Conservation (phyloP, 1,140 invertebrate species). For the Cotesia typhae region DNA sequence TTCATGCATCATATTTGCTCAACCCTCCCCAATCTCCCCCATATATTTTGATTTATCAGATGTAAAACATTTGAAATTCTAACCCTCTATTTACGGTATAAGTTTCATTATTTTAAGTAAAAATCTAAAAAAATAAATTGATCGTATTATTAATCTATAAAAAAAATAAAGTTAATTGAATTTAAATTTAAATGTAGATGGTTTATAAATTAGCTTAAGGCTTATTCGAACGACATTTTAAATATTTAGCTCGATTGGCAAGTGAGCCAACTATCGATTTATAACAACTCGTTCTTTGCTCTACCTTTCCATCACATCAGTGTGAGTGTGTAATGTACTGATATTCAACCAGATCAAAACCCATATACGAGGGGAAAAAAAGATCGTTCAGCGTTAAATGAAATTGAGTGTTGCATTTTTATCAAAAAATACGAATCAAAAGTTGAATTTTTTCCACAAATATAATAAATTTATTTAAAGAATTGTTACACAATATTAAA, state of each 20-base stretch:
- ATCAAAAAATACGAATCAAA: conserved; percentile 24
- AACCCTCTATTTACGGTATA: no score
- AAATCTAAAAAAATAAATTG: no score
- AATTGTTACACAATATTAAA: no score
- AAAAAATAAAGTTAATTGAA: no score
- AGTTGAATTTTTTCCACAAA: not conserved
- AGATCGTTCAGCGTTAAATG: no score
- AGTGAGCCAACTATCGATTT: conserved; percentile 15
- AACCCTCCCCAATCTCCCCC: not conserved
- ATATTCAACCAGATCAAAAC: not conserved
- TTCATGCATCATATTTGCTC: conserved; percentile 15
- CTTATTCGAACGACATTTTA: conserved; percentile 13
- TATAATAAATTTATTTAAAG: conserved; percentile 12
- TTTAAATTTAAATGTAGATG: not conserved
- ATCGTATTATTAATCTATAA: no score
- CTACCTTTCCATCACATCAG: no score
- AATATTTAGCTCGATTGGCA: conserved; percentile 21
- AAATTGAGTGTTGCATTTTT: not conserved
- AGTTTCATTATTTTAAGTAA: no score
- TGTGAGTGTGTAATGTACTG: not conserved
- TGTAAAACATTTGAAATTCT: no score
- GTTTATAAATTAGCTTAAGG: not conserved
- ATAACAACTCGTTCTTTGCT: not conserved
- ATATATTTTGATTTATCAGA: no score
- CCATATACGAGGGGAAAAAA: no score